These are phyloP conservation scores for Saccostrea echinata DNA, from an alignment of 1,140 invertebrate genomes.

Conservation along the genomic window DNA sequence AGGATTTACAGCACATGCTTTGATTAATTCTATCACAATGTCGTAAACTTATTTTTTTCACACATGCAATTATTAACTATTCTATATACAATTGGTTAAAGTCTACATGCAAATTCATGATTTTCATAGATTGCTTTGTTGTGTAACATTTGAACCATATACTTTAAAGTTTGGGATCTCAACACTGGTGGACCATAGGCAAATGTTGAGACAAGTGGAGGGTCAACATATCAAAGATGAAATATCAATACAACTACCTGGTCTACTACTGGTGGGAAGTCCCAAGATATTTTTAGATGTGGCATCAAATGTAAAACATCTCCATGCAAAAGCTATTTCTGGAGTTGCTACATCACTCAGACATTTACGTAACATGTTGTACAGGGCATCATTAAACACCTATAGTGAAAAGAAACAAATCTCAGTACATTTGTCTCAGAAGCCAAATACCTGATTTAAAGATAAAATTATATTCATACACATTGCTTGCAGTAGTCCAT, in stretches of 20 bases:
- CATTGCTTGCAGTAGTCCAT: neutral
- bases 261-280: conserved; percentile 70
- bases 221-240: no score
- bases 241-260: conserved; percentile 64
- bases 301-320: conserved; percentile 76
- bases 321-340: conserved; percentile 78
- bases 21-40: conserved; percentile 1
- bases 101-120: neutral
- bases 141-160: no score
- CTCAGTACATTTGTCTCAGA: neutral
- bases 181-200: no score
- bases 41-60: neutral
- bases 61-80: conserved; percentile 12
- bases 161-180: no score
- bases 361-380: conserved; percentile 72
- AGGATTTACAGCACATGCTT: neutral
- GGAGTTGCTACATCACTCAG: conserved; percentile 69
- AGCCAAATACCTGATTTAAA: no score
- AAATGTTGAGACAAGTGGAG: no score
- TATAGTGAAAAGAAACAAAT: conserved; percentile 47
- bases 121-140: neutral
- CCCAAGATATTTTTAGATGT: conserved; percentile 75
- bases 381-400: conserved; percentile 77
- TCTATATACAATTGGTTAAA: neutral
- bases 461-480: no score